These are phyloP conservation scores for Malaclemys terrapin DNA, from an alignment of 2,113 vertebrate genomes.

Conservation along the genomic window DNA sequence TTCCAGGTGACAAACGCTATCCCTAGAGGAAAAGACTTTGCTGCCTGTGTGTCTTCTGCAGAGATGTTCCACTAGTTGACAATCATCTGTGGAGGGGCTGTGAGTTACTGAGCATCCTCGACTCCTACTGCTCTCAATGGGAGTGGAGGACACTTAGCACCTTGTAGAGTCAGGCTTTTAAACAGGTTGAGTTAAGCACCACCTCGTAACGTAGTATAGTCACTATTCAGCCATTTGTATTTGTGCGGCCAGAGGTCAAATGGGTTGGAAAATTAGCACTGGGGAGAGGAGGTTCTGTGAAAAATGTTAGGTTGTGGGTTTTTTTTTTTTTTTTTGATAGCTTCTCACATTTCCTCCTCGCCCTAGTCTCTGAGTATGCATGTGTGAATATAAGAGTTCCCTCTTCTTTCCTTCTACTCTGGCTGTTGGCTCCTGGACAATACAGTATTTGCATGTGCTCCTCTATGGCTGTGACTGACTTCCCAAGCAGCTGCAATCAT, in stretches of 20 bases:
- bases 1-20: background rate
- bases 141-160: background rate
- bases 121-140: background rate
- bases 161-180: background rate
- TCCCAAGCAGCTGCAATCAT: fast-evolving
- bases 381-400: background rate
- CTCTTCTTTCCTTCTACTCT: background rate
- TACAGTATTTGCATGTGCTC: background rate
- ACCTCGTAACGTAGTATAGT: fast-evolving
- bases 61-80: background rate
- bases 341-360: fast-evolving
- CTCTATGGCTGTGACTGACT: background rate
- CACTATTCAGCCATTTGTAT: background rate
- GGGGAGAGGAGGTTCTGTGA: background rate
- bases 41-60: background rate
- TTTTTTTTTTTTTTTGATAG: background rate
- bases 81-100: background rate
- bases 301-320: background rate
- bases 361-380: background rate
- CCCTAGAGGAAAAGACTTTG: background rate
- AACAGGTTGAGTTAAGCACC: background rate
- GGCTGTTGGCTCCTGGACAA: background rate
- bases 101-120: background rate
- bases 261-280: background rate
- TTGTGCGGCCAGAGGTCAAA: fast-evolving